phyloP scores from a whole-genome alignment of 1,140 invertebrate genomes.

The Saxidomus purpurata region DNA sequence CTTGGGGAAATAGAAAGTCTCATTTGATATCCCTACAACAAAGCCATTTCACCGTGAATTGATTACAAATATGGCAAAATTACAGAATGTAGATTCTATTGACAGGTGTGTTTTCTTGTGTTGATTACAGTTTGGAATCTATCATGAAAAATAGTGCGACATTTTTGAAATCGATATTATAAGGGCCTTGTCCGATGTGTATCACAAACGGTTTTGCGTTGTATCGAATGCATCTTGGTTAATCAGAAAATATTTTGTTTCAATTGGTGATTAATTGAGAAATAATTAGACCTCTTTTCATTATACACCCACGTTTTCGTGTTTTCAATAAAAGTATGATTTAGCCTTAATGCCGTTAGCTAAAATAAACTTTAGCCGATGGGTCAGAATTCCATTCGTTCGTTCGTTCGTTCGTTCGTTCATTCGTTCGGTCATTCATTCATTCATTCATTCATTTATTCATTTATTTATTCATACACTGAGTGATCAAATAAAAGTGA shows the following conservation, averaged over 20 bases:
- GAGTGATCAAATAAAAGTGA: background rate
- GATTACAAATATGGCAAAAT: constrained; percentile 55
- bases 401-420: too few species aligned
- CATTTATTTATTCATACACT: background rate
- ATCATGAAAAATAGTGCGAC: constrained; percentile 90
- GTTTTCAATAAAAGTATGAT: too few species aligned
- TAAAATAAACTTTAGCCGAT: too few species aligned
- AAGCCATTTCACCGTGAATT: constrained; percentile 30
- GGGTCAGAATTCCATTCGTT: too few species aligned
- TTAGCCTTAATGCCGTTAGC: too few species aligned
- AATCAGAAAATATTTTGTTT: constrained; percentile 21
- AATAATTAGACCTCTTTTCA: background rate
- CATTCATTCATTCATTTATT: background rate
- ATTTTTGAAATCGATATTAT: constrained; percentile 51
- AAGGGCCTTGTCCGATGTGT: background rate
- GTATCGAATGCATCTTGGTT: background rate
- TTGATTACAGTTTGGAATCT: constrained; percentile 86
- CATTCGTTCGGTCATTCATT: too few species aligned
- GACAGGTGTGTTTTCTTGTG: constrained; percentile 50
- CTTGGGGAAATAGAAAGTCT: constrained; percentile 31
- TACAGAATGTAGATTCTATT: constrained; percentile 22
- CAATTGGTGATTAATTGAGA: background rate
- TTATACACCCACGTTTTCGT: too few species aligned
- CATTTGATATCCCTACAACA: constrained; percentile 37
- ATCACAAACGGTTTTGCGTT: background rate